Percentiles rank a stretch among this genome's conserved stretches.
phyloP scores from a whole-genome alignment of 2,888 invertebrate species.

The Tupiocoris notatus region DNA sequence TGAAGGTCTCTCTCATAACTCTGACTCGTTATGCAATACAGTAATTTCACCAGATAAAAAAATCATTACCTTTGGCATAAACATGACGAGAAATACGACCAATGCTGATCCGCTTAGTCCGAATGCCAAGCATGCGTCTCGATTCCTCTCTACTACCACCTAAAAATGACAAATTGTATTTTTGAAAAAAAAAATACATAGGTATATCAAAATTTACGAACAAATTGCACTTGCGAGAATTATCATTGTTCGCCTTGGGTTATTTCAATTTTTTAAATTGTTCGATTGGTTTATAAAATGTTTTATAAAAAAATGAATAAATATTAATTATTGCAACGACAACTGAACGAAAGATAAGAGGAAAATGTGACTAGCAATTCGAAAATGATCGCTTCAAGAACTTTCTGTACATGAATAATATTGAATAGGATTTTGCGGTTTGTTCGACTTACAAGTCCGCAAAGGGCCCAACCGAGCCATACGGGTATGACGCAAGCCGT shows the following conservation, averaged over 20 bases:
- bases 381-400: no score
- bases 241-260: no score
- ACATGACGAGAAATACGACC: conserved; percentile 88
- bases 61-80: conserved; percentile 69
- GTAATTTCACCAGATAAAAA: neutral
- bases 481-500: conserved; percentile 83
- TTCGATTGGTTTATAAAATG: neutral
- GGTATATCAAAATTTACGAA: no score
- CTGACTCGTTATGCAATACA: no score
- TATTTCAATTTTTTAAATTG: no score
- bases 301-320: neutral
- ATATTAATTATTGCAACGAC: neutral
- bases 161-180: conserved; percentile 29
- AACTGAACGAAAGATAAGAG: neutral
- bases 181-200: no score
- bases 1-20: no score
- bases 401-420: no score
- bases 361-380: neutral
- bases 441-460: conserved; percentile 66
- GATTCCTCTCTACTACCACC: conserved; percentile 71
- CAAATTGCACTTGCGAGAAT: no score
- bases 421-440: no score
- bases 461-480: conserved; percentile 81
- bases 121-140: conserved; percentile 85
- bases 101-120: conserved; percentile 82